These are phyloP conservation scores for Acyrthosiphon pisum DNA, from an alignment of 1,140 invertebrate genomes.

Conservation along the genomic window DNA sequence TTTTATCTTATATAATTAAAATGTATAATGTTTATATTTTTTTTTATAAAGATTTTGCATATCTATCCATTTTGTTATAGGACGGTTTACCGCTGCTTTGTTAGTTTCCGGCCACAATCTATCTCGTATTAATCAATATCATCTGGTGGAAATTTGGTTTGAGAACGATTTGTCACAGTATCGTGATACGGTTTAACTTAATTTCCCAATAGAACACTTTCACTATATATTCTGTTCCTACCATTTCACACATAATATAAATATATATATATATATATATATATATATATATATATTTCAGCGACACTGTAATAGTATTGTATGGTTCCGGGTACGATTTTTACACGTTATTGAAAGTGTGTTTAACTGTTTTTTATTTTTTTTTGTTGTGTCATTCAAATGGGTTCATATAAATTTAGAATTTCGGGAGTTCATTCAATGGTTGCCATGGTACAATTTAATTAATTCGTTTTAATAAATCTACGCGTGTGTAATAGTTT, in stretches of 20 bases:
- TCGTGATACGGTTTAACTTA: slow-evolving; percentile 44
- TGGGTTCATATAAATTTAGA: slow-evolving; percentile 34
- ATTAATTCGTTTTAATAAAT: slow-evolving; percentile 33
- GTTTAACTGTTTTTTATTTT: background rate
- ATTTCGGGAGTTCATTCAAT: slow-evolving; percentile 7
- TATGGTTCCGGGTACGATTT: slow-evolving; percentile 24
- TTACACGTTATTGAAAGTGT: slow-evolving; percentile 18
- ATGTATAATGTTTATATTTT: background rate
- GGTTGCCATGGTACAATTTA: background rate
- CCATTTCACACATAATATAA: slow-evolving; percentile 10
- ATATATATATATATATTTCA: background rate
- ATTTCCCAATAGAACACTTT: slow-evolving; percentile 53
- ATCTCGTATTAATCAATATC: background rate
- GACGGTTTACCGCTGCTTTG: background rate
- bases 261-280: background rate
- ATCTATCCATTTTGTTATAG: background rate
- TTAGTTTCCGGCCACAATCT: background rate
- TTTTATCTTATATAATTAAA: background rate
- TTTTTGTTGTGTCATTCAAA: background rate
- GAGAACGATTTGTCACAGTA: slow-evolving; percentile 41
- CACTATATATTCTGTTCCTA: slow-evolving; percentile 1
- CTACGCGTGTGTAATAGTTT: background rate
- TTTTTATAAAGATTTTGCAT: background rate
- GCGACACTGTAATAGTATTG: background rate
- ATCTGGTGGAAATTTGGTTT: slow-evolving; percentile 24